These are phyloP conservation scores for Gymnarchus niloticus DNA, from an alignment of 2,113 vertebrate genomes.

Conservation along the genomic window DNA sequence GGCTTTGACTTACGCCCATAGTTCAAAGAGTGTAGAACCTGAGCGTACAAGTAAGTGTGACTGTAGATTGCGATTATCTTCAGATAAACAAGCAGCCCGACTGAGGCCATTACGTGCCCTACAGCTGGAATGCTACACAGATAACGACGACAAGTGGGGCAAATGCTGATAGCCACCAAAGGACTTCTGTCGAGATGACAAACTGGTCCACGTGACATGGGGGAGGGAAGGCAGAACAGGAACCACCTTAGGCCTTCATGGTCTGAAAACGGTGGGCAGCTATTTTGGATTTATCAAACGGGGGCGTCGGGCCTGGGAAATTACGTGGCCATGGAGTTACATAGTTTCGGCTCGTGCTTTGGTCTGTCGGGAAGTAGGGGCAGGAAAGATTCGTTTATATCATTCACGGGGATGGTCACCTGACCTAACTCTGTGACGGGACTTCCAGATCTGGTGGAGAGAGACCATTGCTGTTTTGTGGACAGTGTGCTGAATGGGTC, in stretches of 20 bases:
- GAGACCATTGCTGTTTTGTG: background rate
- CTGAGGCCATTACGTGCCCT: background rate
- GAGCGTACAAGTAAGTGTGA: slow-evolving; percentile 34
- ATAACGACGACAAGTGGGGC: background rate
- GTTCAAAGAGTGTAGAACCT: slow-evolving; percentile 30
- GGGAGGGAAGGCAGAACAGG: background rate
- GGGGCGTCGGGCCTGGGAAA: background rate
- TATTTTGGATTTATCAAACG: background rate
- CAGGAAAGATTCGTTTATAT: background rate
- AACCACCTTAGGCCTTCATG: background rate
- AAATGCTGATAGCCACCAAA: background rate
- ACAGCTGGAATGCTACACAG: background rate
- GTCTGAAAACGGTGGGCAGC: background rate
- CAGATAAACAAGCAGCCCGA: background rate
- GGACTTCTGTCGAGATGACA: background rate
- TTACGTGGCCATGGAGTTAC: background rate
- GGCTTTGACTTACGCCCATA: slow-evolving; percentile 29
- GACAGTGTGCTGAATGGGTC: background rate
- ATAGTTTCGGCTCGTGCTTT: background rate
- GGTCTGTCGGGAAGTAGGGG: background rate
- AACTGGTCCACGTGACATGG: background rate
- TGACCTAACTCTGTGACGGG: background rate
- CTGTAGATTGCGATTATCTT: slow-evolving; percentile 18
- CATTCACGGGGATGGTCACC: background rate
- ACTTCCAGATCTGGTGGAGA: background rate